Percentiles rank a stretch among this genome's conserved stretches.
phyloP scores from a whole-genome alignment of 2,113 vertebrate species.

The Coptodon rendalli region DNA sequence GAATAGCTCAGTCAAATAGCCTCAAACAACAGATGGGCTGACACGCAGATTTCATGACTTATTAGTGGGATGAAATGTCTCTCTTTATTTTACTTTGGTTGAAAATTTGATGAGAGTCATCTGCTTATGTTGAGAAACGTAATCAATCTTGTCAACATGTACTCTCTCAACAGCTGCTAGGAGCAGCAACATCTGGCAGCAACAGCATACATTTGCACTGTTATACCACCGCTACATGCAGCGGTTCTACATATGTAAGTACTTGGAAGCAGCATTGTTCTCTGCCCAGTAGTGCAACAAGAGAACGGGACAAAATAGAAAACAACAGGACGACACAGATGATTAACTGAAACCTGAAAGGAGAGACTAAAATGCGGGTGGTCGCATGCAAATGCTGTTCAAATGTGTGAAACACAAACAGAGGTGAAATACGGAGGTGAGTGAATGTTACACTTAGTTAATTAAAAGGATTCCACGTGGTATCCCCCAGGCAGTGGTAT shows the following conservation, averaged over 20 bases:
- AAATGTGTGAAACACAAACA: not conserved
- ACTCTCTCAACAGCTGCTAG: not conserved
- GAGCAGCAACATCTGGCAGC: conserved; percentile 1
- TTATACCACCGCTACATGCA: not conserved
- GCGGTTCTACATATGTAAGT: not conserved
- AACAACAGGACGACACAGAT: not conserved
- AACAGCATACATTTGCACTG: not conserved
- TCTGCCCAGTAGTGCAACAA: not conserved
- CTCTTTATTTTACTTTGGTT: not conserved
- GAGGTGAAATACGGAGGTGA: not conserved
- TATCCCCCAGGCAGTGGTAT: not conserved
- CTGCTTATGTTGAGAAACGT: not conserved
- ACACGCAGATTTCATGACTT: not conserved
- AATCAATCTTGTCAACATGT: not conserved
- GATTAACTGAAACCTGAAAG: not conserved
- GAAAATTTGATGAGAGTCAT: not conserved
- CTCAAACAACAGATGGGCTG: not conserved
- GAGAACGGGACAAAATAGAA: not conserved
- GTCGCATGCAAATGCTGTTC: not conserved
- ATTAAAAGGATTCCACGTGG: not conserved
- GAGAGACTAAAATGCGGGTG: not conserved
- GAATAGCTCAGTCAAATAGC: not conserved
- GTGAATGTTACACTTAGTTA: not conserved
- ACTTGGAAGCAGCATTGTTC: not conserved
- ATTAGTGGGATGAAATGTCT: not conserved